Conservation (phyloP, 2,888 invertebrate genomes). For the Panopea generosa region DNA sequence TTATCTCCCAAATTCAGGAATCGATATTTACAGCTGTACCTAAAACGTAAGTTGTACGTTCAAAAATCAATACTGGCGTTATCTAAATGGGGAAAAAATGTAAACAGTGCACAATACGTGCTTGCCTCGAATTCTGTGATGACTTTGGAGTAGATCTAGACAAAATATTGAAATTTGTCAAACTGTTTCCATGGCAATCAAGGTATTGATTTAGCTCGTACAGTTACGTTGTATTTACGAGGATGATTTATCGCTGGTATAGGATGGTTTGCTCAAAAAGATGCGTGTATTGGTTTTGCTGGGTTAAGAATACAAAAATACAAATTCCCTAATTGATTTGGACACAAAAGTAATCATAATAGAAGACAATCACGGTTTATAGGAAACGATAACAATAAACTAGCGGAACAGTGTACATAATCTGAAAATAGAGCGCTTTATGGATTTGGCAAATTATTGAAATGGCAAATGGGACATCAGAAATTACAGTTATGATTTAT, state of each 20-base stretch:
- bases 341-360: neutral
- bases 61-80: no score
- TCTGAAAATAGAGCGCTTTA: no score
- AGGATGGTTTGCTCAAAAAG: slow-evolving; percentile 12
- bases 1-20: no score
- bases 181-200: slow-evolving; percentile 62
- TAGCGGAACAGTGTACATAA: no score
- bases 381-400: slow-evolving; percentile 8
- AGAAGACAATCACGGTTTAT: slow-evolving; percentile 7
- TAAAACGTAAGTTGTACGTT: no score
- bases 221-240: slow-evolving; percentile 56
- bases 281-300: slow-evolving; percentile 5
- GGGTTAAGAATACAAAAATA: slow-evolving; percentile 1
- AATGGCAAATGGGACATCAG: no score
- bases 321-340: slow-evolving; percentile 8
- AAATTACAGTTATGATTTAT: no score
- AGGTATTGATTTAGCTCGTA: slow-evolving; percentile 52
- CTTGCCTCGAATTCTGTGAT: neutral
- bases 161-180: slow-evolving; percentile 67
- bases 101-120: no score
- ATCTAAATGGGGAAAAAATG: no score
- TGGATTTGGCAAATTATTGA: no score
- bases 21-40: no score
- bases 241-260: slow-evolving; percentile 47
- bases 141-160: slow-evolving; percentile 4